Conservation (phyloP, 2,888 invertebrate genomes). For the Drosophila eohydei region DNA sequence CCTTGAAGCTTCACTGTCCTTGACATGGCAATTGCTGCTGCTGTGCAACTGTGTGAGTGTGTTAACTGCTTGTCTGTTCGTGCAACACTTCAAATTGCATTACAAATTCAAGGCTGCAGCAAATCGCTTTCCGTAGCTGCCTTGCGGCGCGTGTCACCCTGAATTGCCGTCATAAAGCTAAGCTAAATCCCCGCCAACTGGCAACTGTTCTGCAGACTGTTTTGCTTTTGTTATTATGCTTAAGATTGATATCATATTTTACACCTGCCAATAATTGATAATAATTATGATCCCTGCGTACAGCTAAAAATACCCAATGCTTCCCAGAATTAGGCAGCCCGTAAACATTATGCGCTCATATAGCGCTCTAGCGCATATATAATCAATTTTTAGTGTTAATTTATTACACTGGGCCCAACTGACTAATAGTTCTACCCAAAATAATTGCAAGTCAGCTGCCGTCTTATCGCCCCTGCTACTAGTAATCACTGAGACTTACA, state of each 20-base stretch:
- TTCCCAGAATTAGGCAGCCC: neutral
- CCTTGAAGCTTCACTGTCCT: conserved; percentile 65
- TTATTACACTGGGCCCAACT: conserved; percentile 17
- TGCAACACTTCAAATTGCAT: conserved; percentile 46
- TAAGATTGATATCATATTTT: conserved; percentile 7
- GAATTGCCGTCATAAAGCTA: conserved; percentile 8
- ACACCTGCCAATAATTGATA: conserved; percentile 12
- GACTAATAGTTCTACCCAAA: conserved; percentile 13
- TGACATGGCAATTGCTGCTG: conserved; percentile 47
- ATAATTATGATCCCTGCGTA: conserved; percentile 1
- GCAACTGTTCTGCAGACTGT: conserved; percentile 26
- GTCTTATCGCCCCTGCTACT: conserved; percentile 38
- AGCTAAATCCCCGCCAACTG: conserved; percentile 5
- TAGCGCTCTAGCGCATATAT: neutral
- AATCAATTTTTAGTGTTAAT: conserved; percentile 8
- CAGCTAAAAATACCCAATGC: conserved; percentile 6
- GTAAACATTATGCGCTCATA: neutral
- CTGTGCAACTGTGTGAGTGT: conserved; percentile 3
- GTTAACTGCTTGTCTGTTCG: conserved; percentile 60
- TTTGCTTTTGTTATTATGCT: neutral
- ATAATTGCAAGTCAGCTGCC: conserved; percentile 28
- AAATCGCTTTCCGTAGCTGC: conserved; percentile 27
- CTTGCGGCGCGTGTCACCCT: conserved; percentile 53
- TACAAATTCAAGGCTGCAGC: conserved; percentile 60
- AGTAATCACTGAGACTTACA: conserved; percentile 5